These are phyloP conservation scores for Channa argus DNA, from an alignment of 2,113 vertebrate genomes.

Conservation along the genomic window DNA sequence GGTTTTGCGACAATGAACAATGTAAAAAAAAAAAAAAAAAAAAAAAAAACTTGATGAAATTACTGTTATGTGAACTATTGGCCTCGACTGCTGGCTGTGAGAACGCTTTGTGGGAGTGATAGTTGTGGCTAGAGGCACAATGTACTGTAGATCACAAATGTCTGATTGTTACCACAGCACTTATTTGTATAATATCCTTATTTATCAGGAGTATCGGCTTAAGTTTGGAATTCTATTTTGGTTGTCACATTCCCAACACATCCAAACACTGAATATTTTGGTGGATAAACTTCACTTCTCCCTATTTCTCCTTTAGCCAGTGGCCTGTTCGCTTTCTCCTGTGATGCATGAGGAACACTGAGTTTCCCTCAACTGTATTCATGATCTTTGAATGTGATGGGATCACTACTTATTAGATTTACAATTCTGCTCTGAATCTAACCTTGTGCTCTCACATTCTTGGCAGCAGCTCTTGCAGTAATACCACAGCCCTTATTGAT, in stretches of 20 bases:
- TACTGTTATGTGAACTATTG: conserved; percentile 60
- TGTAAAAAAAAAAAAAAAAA: conserved; percentile 27
- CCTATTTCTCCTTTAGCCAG: not conserved
- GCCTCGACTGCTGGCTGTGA: conserved; percentile 31
- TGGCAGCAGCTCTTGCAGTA: conserved; percentile 39
- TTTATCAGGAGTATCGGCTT: not conserved
- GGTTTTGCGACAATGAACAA: conserved; percentile 66
- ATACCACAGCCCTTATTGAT: conserved; percentile 50
- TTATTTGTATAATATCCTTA: conserved; percentile 28
- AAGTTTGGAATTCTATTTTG: not conserved
- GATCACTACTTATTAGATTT: conserved; percentile 53
- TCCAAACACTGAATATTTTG: not conserved
- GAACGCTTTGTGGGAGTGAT: conserved; percentile 56
- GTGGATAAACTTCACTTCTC: not conserved
- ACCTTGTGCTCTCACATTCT: conserved; percentile 54
- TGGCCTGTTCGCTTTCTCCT: conserved; percentile 11
- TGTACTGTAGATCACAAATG: conserved; percentile 25
- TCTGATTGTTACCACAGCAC: conserved; percentile 22
- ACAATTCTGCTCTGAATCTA: conserved; percentile 36
- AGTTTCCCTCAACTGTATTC: not conserved
- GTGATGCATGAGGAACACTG: not conserved
- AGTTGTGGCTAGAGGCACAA: conserved; percentile 47
- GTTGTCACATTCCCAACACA: not conserved
- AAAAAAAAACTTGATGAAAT: conserved; percentile 60
- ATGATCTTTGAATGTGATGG: conserved; percentile 35